Base-by-base conservation (phyloP, 2,888 invertebrate genomes). In the Sinohyriopsis cumingii region DNA sequence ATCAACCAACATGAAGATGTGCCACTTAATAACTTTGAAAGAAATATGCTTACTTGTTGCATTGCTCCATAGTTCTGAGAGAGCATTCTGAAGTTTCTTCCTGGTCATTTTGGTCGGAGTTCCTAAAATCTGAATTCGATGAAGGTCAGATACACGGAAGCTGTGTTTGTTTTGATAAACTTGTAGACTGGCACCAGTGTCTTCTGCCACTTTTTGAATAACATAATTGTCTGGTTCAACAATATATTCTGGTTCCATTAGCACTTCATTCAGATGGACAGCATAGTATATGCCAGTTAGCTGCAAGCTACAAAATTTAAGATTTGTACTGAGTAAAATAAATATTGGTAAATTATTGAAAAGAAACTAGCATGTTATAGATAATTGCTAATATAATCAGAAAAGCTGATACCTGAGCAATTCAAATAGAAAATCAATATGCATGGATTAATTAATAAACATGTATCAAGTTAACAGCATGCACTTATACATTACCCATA, bases 201-300 rank as follows among this genome's bases (percentile, higher is more conserved):
- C 65, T 55, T 53, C 56, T 54, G 33, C 20, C 12, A 15, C 55
- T 19, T 61, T 54, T 45, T 59, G 64, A 53, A 24, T 59, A 22
- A 69, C 65, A 33, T 55, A 25, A 6, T 18, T 59, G 25, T 45
- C 55, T 60, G 75, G 75, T 68, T 66, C 75, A 53, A 65, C 7
- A 19, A 77, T 72, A 65, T 62, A 75, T 60, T 70, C 63, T 54
- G 77, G 72, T 65, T 75, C 73, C 28, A 73, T 55, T n/a, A 20
- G n/a, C 28, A 6, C 45, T n/a, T 64, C 70, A 57, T 63, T 60
- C 24, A 67, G 28, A 45, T 59, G 56, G 6, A 71, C 68, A 18
- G 68, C 60, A 55, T 75, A 77, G 57, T 72, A 65, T 24, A 69
- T 60, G 59, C 70, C 75, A 25, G 68, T 72, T 66, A 77, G 59